Evolutionary conservation across 2,888 invertebrate species (phyloP), one percentile per base, ranked within the genome.

Genomic region (Mimachlamys varia): DNA sequence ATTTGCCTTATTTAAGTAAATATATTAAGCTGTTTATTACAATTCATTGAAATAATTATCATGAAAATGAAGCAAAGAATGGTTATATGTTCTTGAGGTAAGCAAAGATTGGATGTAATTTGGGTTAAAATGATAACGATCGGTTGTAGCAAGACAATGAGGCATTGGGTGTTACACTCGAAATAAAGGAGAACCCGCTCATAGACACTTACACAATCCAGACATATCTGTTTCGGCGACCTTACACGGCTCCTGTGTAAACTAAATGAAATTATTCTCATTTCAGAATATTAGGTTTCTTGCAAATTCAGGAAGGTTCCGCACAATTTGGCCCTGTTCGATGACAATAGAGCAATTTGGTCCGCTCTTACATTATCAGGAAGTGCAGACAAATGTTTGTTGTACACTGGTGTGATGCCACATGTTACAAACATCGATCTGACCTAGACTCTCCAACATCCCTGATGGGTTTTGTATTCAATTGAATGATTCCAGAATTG

Each of bases 321-420:
- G 76, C 76, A 33, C 76, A 76, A 27, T 76, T 76, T 76, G 76
- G 76, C 33, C 12, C 22, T 76, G 33, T 33, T 76, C 76, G 76
- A 76, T 76, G 76, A 76, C 76, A 76, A 76, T 76, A 76, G 76
- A 76, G 76, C 76, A 76, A 76, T 76, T 76, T 33, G 33, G 76
- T 4, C 76, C 76, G 33, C 76, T 33, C 33, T 76, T 76, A 76
- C 76, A 76, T 10, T 76, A 76, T 76, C 76, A 76, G 76, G 76
- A 76, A 76, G 33, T 76, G 76, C 76, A 76, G 76, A 76, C 27
- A 76, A 76, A 76, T 76, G 76, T 76, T 76, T 76, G 76, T 76
- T 76, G 33, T 76, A 76, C 76, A 33, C 76, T 76, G 76, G 27
- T 76, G 76, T 76, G 76, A 76, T 76, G 76, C 76, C 76, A 76